Base-by-base conservation (phyloP, 2,888 invertebrate genomes). In the Tetragnatha montana region DNA sequence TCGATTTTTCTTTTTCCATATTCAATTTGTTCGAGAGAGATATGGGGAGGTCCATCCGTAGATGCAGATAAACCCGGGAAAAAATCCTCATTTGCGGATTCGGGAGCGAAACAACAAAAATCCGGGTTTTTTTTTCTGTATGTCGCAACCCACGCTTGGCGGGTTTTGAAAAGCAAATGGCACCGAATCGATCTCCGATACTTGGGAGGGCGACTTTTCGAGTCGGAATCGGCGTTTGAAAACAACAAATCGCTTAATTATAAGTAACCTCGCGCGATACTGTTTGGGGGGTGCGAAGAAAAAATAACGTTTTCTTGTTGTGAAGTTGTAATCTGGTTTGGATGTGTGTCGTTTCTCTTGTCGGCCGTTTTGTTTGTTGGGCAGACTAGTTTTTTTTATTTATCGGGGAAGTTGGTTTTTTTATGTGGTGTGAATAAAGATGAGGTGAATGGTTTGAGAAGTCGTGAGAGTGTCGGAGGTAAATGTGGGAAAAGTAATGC, bases 201-300 rank as follows among this genome's bases (percentile, higher is more conserved):
- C 60, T 22, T 19, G 60, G 60, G 49, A 17, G 49, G 70, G 47
- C 71, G 51, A 35, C n/a, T 83, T 85, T 81, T 81, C 89, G 81
- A 89, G 85, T 89, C 89, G 89, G 89, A 89, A 75, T 50, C 70
- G 82, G 73, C 82, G 73, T 51, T 51, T 47, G 71, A 49, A 60
- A 89, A 86, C 81, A 89, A 89, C 85, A 85, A 89, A 89, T 84
- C 85, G 89, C 89, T 89, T 85, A 89, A 89, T 89, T 89, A 89
- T 86, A 85, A 81, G 70, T 60, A 68, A 60, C 80, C 86, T 75
- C 50, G 14, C 14, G 47, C 47, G 80, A 80, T 69, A 80, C 22
- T 68, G 68, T 47, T 50, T n/a, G n/a, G 47, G 14, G 2, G n/a
- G 50, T 75, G 49, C 8, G 14, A 49, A 75, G 47, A 17, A 50